A percentile compares a stretch with the other conserved stretches of the same genome.
phyloP scores from a whole-genome alignment of 2,113 vertebrate genomes.

The Pelusios castaneus region DNA sequence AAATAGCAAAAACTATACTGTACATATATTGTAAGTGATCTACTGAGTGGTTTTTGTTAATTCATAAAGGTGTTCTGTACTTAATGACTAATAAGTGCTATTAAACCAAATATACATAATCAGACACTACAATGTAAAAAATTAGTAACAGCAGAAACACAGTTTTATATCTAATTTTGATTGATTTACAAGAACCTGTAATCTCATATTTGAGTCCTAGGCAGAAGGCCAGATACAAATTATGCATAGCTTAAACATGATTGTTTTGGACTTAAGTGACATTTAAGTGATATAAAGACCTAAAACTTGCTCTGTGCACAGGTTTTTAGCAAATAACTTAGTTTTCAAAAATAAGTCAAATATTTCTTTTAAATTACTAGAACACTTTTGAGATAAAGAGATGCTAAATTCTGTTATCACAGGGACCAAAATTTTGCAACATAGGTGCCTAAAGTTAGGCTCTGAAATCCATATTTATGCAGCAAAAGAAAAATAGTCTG shows the following conservation, averaged over 20 bases:
- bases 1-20: neutral
- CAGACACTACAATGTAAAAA: neutral
- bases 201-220: neutral
- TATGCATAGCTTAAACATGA: neutral
- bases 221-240: neutral
- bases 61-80: neutral
- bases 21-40: conserved; percentile 21
- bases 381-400: neutral
- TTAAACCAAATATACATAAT: conserved; percentile 1
- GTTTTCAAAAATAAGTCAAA: neutral
- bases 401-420: neutral
- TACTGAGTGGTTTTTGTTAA: conserved; percentile 14
- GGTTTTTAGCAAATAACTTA: neutral
- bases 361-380: neutral
- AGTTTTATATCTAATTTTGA: neutral
- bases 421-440: neutral
- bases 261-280: neutral
- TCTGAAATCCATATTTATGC: neutral
- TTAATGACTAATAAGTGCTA: neutral
- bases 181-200: neutral
- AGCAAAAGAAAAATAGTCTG: neutral
- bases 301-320: neutral
- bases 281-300: neutral
- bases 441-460: neutral
- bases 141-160: neutral